Evolutionary conservation across 2,113 vertebrate species (phyloP), one percentile per base, ranked within the genome.

Genomic region (Eulacestoma nigropectus): DNA sequence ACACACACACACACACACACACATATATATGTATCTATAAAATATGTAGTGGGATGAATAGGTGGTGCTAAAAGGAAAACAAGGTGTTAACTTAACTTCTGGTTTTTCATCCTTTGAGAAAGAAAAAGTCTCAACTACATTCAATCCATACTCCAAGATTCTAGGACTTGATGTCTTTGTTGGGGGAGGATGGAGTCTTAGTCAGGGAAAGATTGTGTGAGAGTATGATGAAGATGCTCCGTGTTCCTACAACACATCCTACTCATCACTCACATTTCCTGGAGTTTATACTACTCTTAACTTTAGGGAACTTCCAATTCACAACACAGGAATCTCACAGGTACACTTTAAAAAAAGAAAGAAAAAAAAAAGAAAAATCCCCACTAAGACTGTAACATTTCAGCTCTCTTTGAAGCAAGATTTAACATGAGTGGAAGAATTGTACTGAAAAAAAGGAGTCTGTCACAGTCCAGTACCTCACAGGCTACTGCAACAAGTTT

Each of bases 401-500:
- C 93, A 95, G 94, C 60, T 96, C 85, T 96, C 96, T 96, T 96
- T 97, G 94, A 97, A 96, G 94, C 82, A 90, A 93, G 84, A 91
- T 93, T 97, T 97, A 97, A 96, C 95, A 96, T 97, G 95, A 97
- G 96, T 97, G 90, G 96, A 95, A 96, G 97, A 96, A 97, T 85
- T 97, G 97, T 97, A 91, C 91, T 96, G 92, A 87, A 95, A 89
- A 96, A 98, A 97, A 96, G 91, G 96, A 95, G 94, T 94, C 96
- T 97, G 97, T 98, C 97, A 97, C 97, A 98, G 97, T 96, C 95
- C 97, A 98, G 93, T 98, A 96, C 97, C 97, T 97, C 94, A 92
- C 92, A 96, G 97, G 89, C 93, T 97, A 97, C 95, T 78, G 95
- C 98, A 98, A 98, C 98, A 98, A 98, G 98, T 98, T 95, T 98